These are phyloP conservation scores for Esperia sulphurella DNA, from an alignment of 2,888 invertebrate species.

Conservation along the genomic window DNA sequence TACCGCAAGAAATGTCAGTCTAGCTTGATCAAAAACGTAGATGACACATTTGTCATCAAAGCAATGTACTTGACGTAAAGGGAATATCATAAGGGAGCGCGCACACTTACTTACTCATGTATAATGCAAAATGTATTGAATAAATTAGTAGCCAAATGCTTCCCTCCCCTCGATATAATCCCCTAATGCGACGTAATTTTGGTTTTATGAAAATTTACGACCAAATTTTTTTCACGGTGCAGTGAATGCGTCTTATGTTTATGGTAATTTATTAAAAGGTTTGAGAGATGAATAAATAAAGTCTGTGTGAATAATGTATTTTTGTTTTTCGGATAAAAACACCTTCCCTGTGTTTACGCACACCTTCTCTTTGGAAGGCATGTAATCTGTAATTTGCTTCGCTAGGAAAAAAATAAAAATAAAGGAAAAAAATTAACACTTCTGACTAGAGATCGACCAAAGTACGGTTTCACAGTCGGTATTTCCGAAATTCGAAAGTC, in stretches of 20 bases:
- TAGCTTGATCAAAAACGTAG: neutral
- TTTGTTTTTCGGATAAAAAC: no score
- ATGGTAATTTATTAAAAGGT: slow-evolving; percentile 59
- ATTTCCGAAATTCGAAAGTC: no score
- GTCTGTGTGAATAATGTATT: neutral
- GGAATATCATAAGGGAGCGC: neutral
- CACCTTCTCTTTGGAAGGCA: neutral
- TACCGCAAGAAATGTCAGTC: no score
- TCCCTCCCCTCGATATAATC: slow-evolving; percentile 20
- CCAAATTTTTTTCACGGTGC: slow-evolving; percentile 24
- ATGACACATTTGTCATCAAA: neutral
- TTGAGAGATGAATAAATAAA: slow-evolving; percentile 15
- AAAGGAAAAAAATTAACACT: neutral
- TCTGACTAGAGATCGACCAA: no score
- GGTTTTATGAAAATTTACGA: slow-evolving; percentile 34
- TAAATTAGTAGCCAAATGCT: slow-evolving; percentile 11
- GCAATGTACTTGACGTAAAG: neutral
- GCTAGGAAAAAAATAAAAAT: no score
- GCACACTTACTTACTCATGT: slow-evolving; percentile 1
- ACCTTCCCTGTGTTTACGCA: no score
- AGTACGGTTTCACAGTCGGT: no score
- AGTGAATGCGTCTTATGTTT: slow-evolving; percentile 35
- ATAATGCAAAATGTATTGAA: slow-evolving; percentile 4
- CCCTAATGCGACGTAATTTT: slow-evolving; percentile 41
- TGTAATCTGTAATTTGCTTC: no score